Base-by-base conservation (phyloP, 1,140 invertebrate species). In the Artemia franciscana region DNA sequence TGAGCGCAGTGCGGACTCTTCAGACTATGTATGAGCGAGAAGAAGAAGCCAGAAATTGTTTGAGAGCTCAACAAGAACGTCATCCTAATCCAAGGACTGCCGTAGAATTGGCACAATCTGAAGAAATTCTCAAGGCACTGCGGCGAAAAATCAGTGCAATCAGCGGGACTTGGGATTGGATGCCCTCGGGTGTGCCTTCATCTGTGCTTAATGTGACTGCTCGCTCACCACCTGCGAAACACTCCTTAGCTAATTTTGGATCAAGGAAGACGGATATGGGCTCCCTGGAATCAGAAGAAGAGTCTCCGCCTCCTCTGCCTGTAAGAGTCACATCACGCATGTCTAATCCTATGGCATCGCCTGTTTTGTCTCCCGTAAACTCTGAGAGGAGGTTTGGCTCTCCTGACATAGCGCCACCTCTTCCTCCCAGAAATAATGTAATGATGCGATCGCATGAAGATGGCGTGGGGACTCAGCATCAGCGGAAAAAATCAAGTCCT, bases 21-120 rank as follows among this genome's bases (percentile, higher is more conserved):
- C 79, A 82, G 64, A 77, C 85, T 64, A 88, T 88, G 84, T 73
- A 88, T 67, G 84, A 88, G 66, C 80, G 86, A 67, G 85, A 88
- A 67, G 81, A 82, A 69, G 78, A 81, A 66, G 84, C 85, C 70
- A 79, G 86, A 62, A 81, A 85, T 64, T 80, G 79, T 62, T 72
- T 85, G 60, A 77, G 83, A 73, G 80, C 61, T 71, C 78, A 75
- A 70, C 70, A 75, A 66, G 79, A 74, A 75, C 76, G 71, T 70
- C 75, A 68, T 62, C 78, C 71, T 63, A 77, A 75, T 65, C 72
- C 73, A 60, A 75, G 70, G 68, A 74, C 69, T 64, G 71, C 73
- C 65, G 60, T 70, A 71, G 78, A 82, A 68, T 67, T 83, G 58
- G 70, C 72, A 3, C 79, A 79, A 51, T 78, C 80, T 3, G 79